A percentile compares a stretch with the other conserved stretches of the same genome.
phyloP scores from a whole-genome alignment of 1,140 invertebrate species.

The Pseudobourletiella spinata region DNA sequence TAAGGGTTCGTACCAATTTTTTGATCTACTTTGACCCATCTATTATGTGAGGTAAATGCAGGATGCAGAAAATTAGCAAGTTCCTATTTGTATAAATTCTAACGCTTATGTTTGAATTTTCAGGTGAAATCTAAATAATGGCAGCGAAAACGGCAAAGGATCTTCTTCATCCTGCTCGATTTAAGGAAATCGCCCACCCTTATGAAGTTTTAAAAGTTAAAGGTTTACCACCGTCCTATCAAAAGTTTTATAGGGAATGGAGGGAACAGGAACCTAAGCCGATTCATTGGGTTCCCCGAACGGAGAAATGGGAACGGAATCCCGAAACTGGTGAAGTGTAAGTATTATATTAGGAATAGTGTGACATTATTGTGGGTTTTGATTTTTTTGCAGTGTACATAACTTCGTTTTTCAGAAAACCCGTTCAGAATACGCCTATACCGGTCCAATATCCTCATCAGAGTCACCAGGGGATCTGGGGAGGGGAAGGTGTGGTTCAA shows the following conservation, averaged over 20 bases:
- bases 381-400: neutral
- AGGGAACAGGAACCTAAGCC: conserved; percentile 59
- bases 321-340: conserved; percentile 60
- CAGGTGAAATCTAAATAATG: too few species aligned
- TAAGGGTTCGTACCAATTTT: too few species aligned
- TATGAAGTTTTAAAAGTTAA: neutral
- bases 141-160: neutral
- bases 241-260: conserved; percentile 80
- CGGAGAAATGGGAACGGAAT: conserved; percentile 62
- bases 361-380: neutral
- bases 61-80: too few species aligned
- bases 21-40: too few species aligned
- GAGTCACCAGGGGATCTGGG: conserved; percentile 81
- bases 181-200: neutral
- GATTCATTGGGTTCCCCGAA: conserved; percentile 74
- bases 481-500: conserved; percentile 87
- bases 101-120: too few species aligned
- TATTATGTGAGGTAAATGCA: too few species aligned
- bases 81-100: too few species aligned
- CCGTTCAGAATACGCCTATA: conserved; percentile 66
- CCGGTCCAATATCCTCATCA: conserved; percentile 68
- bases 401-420: conserved; percentile 10
- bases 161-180: conserved; percentile 1
- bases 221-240: conserved; percentile 69
- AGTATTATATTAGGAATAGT: neutral